A percentile compares a stretch with the other conserved stretches of the same genome.
Conservation (phyloP, 53 echinoderm and acorn worm genomes). For the Stichopus horrens region DNA sequence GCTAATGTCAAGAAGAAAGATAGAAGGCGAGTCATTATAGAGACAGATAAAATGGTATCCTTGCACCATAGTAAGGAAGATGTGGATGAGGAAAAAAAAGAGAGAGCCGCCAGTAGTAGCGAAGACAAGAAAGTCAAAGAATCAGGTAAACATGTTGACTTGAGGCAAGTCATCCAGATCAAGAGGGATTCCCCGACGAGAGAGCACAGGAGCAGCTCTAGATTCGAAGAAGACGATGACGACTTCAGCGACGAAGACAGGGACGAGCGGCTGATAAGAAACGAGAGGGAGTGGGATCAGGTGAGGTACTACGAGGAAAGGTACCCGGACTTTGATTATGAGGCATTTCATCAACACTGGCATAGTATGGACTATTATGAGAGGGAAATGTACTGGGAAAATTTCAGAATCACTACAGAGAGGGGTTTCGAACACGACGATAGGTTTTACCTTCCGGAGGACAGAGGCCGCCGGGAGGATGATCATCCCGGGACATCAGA, state of each 20-base stretch:
- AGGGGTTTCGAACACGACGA: slow-evolving; percentile 40
- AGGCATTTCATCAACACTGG: slow-evolving; percentile 44
- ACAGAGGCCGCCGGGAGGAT: not conserved
- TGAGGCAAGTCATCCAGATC: slow-evolving; percentile 89
- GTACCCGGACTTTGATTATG: slow-evolving; percentile 43
- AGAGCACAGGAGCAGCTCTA: slow-evolving; percentile 17
- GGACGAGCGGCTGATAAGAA: not conserved
- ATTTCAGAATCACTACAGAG: slow-evolving; percentile 20
- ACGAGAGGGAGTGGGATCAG: slow-evolving; percentile 48
- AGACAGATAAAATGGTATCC: slow-evolving; percentile 64
- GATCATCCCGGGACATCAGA: not conserved
- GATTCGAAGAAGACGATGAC: not conserved
- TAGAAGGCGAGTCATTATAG: slow-evolving; percentile 78
- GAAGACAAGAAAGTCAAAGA: slow-evolving; percentile 50
- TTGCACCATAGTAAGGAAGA: slow-evolving; percentile 47
- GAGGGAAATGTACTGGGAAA: slow-evolving; percentile 47
- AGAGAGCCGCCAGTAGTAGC: slow-evolving; percentile 43
- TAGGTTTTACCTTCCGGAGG: slow-evolving; percentile 29
- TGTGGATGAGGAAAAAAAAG: slow-evolving; percentile 17
- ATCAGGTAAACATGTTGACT: slow-evolving; percentile 60
- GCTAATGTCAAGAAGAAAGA: slow-evolving; percentile 51
- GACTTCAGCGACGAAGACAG: slow-evolving; percentile 1
- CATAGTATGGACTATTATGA: slow-evolving; percentile 41
- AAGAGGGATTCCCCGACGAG: slow-evolving; percentile 71
- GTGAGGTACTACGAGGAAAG: slow-evolving; percentile 29